Base-by-base conservation (phyloP, 2,888 invertebrate species). In the Amblyjoppa fuscipennis region DNA sequence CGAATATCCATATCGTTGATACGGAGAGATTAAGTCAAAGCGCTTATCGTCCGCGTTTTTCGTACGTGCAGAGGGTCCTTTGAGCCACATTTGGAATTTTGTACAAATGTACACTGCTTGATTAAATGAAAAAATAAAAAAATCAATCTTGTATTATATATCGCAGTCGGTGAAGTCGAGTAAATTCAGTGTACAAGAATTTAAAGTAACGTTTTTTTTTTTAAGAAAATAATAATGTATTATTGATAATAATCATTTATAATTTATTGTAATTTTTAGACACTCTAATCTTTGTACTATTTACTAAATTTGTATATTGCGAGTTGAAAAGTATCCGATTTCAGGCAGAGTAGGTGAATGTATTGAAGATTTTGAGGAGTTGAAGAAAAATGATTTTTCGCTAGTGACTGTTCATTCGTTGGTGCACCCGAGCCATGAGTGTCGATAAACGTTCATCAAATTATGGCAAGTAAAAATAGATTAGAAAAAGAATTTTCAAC, bases 371-470 rank as follows among this genome's bases (percentile, higher is more conserved):
- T 25, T 25, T 59, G 4, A 1, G 9, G 4, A 59, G 13, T 59
- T 59, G 25, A 28, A 28, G 28, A 28, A 25, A 59, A 59, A 13
- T 5, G 2, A 34, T 53, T 71, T 53, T 71, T 4, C 5, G 53
- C 34, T 38, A 38, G 16, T 31, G 34, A 51, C 28, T 28, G 34
- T 70, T 70, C 51, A 70, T 51, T 51, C 34, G 38, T 38, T 71
- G 71, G 71, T 71, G 34, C 4, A 6, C 31, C 31, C 25, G 3
- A 13, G 38, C 38, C 20, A n/a, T 38, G 38, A 56, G 5, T 53
- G 34, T 25, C 34, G 20, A 53, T 53, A 71, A 6, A 0, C 31
- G 25, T 16, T 70, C 1, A 4, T 51, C 1, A 53, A 53, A 9
- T 70, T 34, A 28, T 6, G 11, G 0, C 3, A 31, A 16, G 34